A percentile compares a stretch with the other conserved stretches of the same genome.
phyloP scores from a whole-genome alignment of 2,797 vertebrate species.

The Hozukius guyotensis region DNA sequence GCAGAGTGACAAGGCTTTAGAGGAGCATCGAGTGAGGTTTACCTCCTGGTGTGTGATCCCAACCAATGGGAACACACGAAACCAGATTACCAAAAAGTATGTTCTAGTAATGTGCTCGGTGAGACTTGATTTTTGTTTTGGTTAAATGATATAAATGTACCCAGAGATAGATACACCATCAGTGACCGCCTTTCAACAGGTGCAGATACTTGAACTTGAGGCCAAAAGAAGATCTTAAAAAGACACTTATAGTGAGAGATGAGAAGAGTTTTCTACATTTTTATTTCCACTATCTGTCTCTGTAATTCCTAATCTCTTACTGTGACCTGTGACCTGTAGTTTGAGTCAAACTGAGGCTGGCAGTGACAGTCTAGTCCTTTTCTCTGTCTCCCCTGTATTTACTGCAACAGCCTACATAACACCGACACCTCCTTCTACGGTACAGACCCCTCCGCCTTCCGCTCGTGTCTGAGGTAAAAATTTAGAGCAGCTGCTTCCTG shows the following conservation, averaged over 20 bases:
- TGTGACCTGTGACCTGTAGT: neutral
- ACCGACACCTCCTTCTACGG: neutral
- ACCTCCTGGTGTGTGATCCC: slow-evolving; percentile 64
- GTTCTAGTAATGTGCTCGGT: neutral
- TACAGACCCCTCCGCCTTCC: neutral
- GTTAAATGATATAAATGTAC: neutral
- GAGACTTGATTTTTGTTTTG: neutral
- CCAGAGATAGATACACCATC: neutral
- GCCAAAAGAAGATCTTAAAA: neutral
- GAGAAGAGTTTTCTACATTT: neutral
- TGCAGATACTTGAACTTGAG: neutral
- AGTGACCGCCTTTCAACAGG: neutral
- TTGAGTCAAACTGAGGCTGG: slow-evolving; percentile 16
- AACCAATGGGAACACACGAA: slow-evolving; percentile 5
- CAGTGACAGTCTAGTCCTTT: neutral
- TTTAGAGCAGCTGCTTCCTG: slow-evolving; percentile 66
- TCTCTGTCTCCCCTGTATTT: neutral
- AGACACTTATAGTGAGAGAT: neutral
- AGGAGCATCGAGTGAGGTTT: slow-evolving; percentile 66
- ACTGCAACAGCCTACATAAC: neutral
- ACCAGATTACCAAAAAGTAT: neutral
- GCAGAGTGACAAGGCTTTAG: slow-evolving; percentile 68
- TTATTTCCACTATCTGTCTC: neutral
- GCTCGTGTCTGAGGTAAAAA: slow-evolving; percentile 42
- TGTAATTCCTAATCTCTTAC: slow-evolving; percentile 47